A percentile compares a stretch with the other conserved stretches of the same genome.
Evolutionary conservation across 1,140 invertebrate genomes (phyloP).

Genomic region (Drosophila littoralis): DNA sequence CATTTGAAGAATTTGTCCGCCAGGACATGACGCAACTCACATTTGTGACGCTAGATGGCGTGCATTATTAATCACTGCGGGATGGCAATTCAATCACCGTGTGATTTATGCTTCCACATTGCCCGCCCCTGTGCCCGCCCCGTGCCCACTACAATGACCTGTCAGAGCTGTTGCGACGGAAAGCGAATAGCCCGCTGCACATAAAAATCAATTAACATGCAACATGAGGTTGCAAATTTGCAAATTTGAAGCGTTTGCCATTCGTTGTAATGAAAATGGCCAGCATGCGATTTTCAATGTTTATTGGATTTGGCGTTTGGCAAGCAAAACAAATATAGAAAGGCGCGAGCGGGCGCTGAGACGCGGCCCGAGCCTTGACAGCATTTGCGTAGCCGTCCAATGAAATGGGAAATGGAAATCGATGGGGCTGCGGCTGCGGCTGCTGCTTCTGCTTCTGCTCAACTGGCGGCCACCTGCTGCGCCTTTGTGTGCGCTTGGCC

Average conservation of each 20-base stretch:
- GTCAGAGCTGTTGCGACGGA: neutral
- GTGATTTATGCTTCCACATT: neutral
- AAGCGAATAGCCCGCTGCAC: constrained; percentile 36
- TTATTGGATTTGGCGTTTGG: constrained; percentile 67
- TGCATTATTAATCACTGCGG: constrained; percentile 14
- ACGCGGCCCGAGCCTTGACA: constrained; percentile 38
- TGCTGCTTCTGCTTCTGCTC: constrained; percentile 29
- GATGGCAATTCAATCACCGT: constrained; percentile 26
- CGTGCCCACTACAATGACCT: too few species aligned
- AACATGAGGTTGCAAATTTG: constrained; percentile 72
- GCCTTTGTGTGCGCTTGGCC: constrained; percentile 50
- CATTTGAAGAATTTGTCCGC: constrained; percentile 22
- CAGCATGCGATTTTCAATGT: constrained; percentile 60
- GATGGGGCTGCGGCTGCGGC: constrained; percentile 47
- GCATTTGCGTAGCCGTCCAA: constrained; percentile 21
- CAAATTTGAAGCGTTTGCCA: constrained; percentile 58
- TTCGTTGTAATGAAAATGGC: constrained; percentile 50
- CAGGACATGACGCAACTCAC: constrained; percentile 15
- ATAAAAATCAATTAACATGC: constrained; percentile 76
- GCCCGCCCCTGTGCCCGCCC: neutral
- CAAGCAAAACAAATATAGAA: constrained; percentile 38
- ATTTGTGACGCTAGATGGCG: constrained; percentile 39
- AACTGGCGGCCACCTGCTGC: constrained; percentile 65
- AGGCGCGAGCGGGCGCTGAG: neutral
- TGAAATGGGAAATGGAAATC: constrained; percentile 66